Conservation (phyloP, 2,888 invertebrate species). For the Bimastos eiseni region DNA sequence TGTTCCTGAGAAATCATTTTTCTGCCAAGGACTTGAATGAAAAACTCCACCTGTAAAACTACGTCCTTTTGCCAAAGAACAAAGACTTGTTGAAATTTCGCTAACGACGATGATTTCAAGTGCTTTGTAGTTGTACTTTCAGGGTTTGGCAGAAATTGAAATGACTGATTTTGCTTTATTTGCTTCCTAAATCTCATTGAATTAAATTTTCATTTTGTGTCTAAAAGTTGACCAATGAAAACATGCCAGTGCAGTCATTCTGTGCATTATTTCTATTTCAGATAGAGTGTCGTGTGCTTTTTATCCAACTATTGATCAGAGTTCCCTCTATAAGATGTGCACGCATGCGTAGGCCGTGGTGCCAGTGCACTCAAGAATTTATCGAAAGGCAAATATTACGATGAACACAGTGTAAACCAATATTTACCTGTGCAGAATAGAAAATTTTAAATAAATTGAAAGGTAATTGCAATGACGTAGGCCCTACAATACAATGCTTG, state of each 20-base stretch:
- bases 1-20: background rate
- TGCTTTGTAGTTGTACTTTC: background rate
- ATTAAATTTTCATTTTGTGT: background rate
- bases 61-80: background rate
- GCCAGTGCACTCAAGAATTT: too few relatives aligned
- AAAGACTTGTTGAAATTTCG: background rate
- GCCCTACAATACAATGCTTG: too few relatives aligned
- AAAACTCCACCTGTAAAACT: background rate
- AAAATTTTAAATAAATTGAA: too few relatives aligned
- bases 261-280: background rate
- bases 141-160: background rate
- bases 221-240: background rate
- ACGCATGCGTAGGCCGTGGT: too few relatives aligned
- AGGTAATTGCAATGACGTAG: too few relatives aligned
- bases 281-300: background rate
- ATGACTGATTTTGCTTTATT: background rate
- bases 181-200: background rate
- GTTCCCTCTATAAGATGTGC: too few relatives aligned
- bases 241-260: background rate
- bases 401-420: too few relatives aligned
- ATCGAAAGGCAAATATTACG: too few relatives aligned
- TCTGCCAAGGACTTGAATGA: background rate
- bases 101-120: background rate
- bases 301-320: background rate
- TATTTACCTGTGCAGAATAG: too few relatives aligned